Base-by-base conservation (phyloP, 2,888 invertebrate species). In the Mythimna loreyi region DNA sequence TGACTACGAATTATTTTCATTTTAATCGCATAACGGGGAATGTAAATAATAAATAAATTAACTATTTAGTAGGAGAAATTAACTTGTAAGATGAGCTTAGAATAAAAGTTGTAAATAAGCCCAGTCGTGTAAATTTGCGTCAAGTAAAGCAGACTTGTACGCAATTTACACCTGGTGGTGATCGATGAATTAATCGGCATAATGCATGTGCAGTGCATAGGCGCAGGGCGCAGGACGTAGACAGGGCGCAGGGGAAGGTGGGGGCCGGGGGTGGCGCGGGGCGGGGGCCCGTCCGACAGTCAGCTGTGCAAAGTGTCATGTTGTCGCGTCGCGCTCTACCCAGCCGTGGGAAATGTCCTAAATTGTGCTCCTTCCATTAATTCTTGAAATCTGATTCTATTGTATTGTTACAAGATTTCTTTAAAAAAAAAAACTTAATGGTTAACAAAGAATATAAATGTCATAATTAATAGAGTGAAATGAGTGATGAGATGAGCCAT, bases 251-350 rank as follows among this genome's bases (percentile, higher is more conserved):
- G 68, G 82, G 84, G 85, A 79, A 83, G 85, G 85, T 83, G 81
- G 81, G 79, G 84, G 78, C 80, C 78, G 85, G 78, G 82, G 87
- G 88, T 72, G 71, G 84, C 64, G 86, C 82, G 88, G 89, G 89
- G 88, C 85, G 87, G 88, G 87, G 86, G 84, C 82, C 86, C 86
- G 90, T 90, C 90, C 90, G 92, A 86, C 93, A 95, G 95, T 96
- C 95, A 95, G 95, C 95, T 96, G 95, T 95, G 94, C 92, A 85
- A 87, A 91, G 91, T 93, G 93, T 91, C 93, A 93, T 92, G 91
- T 90, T 88, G 90, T 90, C 89, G 90, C 89, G 85, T 86, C 82
- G 85, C 84, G 83, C 82, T 82, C 88, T 82, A 84, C 81, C 82
- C 89, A 85, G 89, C 86, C 90, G 92, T 94, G 92, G 93, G 95